These are phyloP conservation scores for Pygocentrus nattereri DNA, from an alignment of 2,797 vertebrate genomes.

Conservation along the genomic window DNA sequence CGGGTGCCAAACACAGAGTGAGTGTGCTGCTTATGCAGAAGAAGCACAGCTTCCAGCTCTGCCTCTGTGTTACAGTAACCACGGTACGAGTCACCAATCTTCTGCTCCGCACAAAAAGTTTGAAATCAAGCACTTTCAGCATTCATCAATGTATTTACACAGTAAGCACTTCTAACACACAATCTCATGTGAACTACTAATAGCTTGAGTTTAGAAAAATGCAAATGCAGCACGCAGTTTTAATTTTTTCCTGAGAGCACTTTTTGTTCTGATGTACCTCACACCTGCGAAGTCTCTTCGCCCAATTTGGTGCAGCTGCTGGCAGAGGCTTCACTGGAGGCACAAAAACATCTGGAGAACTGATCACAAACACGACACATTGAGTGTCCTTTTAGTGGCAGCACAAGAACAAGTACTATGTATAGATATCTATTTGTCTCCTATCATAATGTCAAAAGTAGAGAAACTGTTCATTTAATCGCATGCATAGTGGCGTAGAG, in stretches of 20 bases:
- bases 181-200: no score
- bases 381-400: neutral
- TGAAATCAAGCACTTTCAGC: neutral
- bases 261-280: conserved; percentile 67
- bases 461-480: neutral
- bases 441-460: neutral
- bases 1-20: conserved; percentile 84
- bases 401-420: neutral
- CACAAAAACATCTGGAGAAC: conserved; percentile 67
- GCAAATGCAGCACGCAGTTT: no score
- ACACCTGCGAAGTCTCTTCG: conserved; percentile 78
- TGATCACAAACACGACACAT: conserved; percentile 21
- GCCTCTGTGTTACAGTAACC: conserved; percentile 85
- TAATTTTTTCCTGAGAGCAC: neutral
- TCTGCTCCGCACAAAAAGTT: conserved; percentile 69
- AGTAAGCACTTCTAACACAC: no score
- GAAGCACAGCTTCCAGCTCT: conserved; percentile 83
- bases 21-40: conserved; percentile 85
- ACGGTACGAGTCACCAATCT: conserved; percentile 86
- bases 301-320: conserved; percentile 81
- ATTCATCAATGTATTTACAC: neutral
- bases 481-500: neutral
- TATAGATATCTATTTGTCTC: neutral
- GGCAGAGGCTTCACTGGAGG: conserved; percentile 76
- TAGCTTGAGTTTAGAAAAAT: no score